Base-by-base conservation (phyloP, 2,797 vertebrate genomes). In the Lutjanus campechanus region DNA sequence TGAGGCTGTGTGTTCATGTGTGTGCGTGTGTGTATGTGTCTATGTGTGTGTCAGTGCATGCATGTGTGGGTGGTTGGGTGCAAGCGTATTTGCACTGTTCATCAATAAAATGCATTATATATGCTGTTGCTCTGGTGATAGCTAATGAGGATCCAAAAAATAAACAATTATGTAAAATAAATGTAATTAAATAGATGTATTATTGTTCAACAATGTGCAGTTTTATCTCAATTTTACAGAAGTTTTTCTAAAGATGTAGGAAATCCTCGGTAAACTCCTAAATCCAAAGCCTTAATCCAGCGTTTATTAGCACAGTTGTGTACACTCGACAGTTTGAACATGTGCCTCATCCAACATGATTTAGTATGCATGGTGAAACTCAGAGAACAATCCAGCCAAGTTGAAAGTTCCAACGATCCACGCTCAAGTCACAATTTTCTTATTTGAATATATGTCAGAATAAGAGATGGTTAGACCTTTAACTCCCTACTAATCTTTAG, bases 181-280 rank as follows among this genome's bases (percentile, higher is more conserved):
- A 64, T 19, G 46, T 29, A 63, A 76, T 73, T 68, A 77, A 72
- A 84, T 64, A 6, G 7, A 59, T 43, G 11, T 11, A 11, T 43
- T 0, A 56, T 49, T 67, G 43, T 73, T 63, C 5, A 60, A 22
- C 54, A 56, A 59, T 19, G 47, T 49, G 29, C 62, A 46, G 12
- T 73, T 83, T 84, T 77, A 85, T 90, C 85, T 77, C n/a, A 2
- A 22, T 73, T 53, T 72, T 54, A 56, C 85, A 82, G 69, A 85
- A 64, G 69, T 56, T 73, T 81, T 49, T 41, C 59, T 59, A 50
- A 77, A 79, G 62, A 74, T 25, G 3, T 4, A 46, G 9, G 53
- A 9, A 66, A 79, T 83, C 75, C 60, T 79, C 25, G 1, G 65
- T 65, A 72, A 88, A 88, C 47, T 20, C 64, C n/a, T 47, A 68